phyloP scores from a whole-genome alignment of 2,888 invertebrate genomes.

The Saturnia japonica region DNA sequence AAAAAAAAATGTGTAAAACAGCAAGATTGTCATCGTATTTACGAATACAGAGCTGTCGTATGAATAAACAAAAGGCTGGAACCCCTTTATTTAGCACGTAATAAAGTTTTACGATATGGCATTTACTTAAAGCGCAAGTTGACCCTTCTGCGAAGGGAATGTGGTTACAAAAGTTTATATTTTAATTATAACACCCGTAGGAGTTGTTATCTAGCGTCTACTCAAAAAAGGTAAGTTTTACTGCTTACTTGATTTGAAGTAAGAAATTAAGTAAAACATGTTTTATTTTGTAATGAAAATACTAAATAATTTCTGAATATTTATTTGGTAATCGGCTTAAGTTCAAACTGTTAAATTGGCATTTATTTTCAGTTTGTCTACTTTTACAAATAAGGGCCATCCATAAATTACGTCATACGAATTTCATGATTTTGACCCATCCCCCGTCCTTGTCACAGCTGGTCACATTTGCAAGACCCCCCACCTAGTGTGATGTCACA shows the following conservation, averaged over 20 bases:
- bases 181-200: conserved; percentile 78
- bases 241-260: background rate
- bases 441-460: too few relatives aligned
- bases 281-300: background rate
- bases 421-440: too few relatives aligned
- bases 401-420: too few relatives aligned
- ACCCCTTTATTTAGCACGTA: conserved; percentile 79
- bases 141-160: conserved; percentile 61
- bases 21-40: conserved; percentile 14
- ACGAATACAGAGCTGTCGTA: conserved; percentile 45
- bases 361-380: too few relatives aligned
- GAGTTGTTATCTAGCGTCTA: conserved; percentile 54
- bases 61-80: conserved; percentile 65
- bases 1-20: conserved; percentile 12
- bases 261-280: background rate
- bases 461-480: too few relatives aligned
- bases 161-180: conserved; percentile 74
- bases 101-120: conserved; percentile 78
- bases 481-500: too few relatives aligned
- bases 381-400: too few relatives aligned
- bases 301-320: background rate
- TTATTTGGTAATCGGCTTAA: background rate
- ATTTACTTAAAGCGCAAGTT: conserved; percentile 74
- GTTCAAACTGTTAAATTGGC: background rate
- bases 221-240: conserved; percentile 12